Evolutionary conservation across 2,113 vertebrate genomes (phyloP).

Genomic region (Okapia johnstoni): DNA sequence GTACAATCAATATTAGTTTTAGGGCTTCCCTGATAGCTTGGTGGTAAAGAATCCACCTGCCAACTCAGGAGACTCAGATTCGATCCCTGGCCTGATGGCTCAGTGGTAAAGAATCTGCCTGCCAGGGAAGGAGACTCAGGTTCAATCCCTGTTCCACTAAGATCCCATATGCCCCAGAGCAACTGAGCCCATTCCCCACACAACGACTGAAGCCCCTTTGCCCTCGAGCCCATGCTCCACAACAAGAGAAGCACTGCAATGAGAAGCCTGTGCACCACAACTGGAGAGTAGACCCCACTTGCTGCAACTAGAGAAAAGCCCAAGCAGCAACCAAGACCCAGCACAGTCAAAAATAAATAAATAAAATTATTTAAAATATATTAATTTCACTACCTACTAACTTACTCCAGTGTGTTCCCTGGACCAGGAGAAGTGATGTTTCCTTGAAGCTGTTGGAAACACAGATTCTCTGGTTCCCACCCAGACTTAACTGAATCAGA

Average conservation of each 20-base stretch:
- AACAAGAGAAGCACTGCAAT: fast-evolving
- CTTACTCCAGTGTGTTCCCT: background rate
- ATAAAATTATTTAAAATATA: background rate
- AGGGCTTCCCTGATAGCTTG: background rate
- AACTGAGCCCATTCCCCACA: background rate
- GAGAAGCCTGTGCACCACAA: background rate
- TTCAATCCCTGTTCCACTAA: background rate
- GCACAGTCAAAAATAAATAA: background rate
- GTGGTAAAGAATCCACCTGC: background rate
- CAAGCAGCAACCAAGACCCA: background rate
- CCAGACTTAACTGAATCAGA: background rate
- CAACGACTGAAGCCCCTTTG: background rate
- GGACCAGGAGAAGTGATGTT: background rate
- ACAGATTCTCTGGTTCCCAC: background rate
- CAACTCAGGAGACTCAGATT: background rate
- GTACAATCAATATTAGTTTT: background rate
- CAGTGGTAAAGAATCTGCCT: background rate
- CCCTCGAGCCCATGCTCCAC: background rate
- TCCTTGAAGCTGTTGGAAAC: background rate
- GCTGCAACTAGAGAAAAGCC: background rate
- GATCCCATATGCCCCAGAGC: background rate
- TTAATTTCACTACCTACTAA: background rate
- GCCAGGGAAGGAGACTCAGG: background rate
- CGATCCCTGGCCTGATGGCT: background rate
- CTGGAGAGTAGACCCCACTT: background rate